Evolutionary conservation across 2,113 vertebrate genomes (phyloP).

Genomic region (Salvelinus fontinalis): DNA sequence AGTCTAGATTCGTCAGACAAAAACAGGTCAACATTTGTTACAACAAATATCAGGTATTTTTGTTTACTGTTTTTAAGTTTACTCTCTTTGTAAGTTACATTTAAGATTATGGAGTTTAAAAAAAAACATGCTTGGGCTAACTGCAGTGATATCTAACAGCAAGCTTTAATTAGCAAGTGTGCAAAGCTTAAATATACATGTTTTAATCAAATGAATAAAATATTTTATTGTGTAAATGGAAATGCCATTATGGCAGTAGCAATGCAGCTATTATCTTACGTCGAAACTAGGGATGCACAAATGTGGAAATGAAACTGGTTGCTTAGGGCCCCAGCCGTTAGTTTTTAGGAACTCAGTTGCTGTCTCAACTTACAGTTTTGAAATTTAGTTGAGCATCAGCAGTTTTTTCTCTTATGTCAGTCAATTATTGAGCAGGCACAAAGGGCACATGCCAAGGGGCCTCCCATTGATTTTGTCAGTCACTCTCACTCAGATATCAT

Average conservation of each 20-base stretch:
- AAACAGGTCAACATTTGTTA: conserved; percentile 36
- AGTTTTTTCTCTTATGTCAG: no score
- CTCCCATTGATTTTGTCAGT: no score
- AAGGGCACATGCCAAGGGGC: no score
- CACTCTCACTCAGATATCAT: no score
- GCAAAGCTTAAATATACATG: neutral
- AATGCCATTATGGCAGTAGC: conserved; percentile 31
- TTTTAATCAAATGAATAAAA: neutral
- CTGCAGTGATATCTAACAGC: conserved; percentile 4
- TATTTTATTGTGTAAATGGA: conserved; percentile 33
- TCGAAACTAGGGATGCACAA: neutral
- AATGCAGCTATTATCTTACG: neutral
- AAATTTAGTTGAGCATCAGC: no score
- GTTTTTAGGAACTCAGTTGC: no score
- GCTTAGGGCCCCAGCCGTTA: no score
- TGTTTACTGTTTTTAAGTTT: conserved; percentile 39
- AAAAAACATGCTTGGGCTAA: conserved; percentile 25
- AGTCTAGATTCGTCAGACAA: conserved; percentile 1
- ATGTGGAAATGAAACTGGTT: no score
- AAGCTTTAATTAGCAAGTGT: conserved; percentile 37
- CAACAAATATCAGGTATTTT: conserved; percentile 44
- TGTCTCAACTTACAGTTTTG: no score
- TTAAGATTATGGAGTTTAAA: conserved; percentile 7
- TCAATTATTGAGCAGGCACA: no score
- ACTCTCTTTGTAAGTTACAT: conserved; percentile 17